Conservation (phyloP, 2,888 invertebrate genomes). For the Arctia plantaginis region DNA sequence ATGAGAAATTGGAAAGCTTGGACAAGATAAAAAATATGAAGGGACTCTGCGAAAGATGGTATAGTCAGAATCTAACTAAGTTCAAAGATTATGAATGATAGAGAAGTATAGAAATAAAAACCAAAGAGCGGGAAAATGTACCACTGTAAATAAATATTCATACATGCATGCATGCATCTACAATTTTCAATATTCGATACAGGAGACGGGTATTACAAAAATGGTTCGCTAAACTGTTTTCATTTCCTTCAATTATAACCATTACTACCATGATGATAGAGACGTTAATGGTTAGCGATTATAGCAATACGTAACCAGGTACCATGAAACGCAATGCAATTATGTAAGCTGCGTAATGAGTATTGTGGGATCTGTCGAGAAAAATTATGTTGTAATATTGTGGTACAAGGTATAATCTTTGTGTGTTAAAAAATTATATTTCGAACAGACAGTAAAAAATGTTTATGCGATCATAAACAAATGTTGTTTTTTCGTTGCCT, state of each 20-base stretch:
- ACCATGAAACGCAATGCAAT: slow-evolving; percentile 41
- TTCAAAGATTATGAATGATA: background rate
- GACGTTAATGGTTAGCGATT: slow-evolving; percentile 37
- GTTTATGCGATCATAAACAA: background rate
- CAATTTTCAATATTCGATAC: background rate
- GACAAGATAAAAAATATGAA: too few species aligned
- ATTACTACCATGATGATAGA: slow-evolving; percentile 39
- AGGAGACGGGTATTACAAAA: slow-evolving; percentile 21
- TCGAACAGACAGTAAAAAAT: background rate
- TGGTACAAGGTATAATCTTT: slow-evolving; percentile 34
- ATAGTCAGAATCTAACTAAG: background rate
- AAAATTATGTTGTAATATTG: slow-evolving; percentile 40
- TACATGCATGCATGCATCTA: background rate
- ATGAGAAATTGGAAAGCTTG: too few species aligned
- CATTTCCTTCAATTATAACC: slow-evolving; percentile 43
- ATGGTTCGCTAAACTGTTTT: slow-evolving; percentile 29
- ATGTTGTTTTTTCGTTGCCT: background rate
- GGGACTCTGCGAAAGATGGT: too few species aligned
- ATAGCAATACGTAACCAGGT: slow-evolving; percentile 41
- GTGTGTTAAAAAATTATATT: background rate
- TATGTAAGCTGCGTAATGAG: slow-evolving; percentile 47
- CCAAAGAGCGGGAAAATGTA: background rate
- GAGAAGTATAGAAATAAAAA: background rate
- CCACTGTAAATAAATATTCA: background rate
- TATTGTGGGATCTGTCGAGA: slow-evolving; percentile 42